phyloP scores from a whole-genome alignment of 2,797 vertebrate genomes.

The Amphiprion clarkii region DNA sequence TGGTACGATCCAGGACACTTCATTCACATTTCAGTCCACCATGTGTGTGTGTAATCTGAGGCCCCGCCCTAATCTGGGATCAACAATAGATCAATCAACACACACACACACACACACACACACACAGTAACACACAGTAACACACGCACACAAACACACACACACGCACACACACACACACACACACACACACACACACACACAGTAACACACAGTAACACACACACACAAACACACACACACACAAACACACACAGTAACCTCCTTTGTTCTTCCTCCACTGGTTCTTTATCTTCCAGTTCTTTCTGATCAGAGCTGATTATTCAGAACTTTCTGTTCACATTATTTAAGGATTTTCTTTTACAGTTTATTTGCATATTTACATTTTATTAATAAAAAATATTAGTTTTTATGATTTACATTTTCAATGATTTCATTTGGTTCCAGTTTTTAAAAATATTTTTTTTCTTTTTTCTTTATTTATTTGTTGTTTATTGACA shows the following conservation, averaged over 20 bases:
- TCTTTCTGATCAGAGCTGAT: background rate
- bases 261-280: too few species aligned
- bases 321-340: too few species aligned
- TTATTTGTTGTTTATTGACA: too few species aligned
- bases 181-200: background rate
- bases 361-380: too few species aligned
- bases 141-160: background rate
- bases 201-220: background rate
- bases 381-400: too few species aligned
- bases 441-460: too few species aligned
- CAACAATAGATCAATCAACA: constrained; percentile 43
- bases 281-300: too few species aligned
- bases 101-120: background rate
- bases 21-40: constrained; percentile 31
- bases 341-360: too few species aligned
- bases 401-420: too few species aligned
- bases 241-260: background rate
- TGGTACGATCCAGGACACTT: constrained; percentile 71
- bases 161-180: background rate
- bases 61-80: constrained; percentile 72
- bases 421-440: too few species aligned
- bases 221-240: background rate
- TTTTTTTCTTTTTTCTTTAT: too few species aligned
- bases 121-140: too few species aligned
- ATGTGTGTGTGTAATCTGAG: constrained; percentile 54